A percentile compares a stretch with the other conserved stretches of the same genome.
phyloP scores from a whole-genome alignment of 2,113 vertebrate genomes.

The Onychostoma macrolepis region DNA sequence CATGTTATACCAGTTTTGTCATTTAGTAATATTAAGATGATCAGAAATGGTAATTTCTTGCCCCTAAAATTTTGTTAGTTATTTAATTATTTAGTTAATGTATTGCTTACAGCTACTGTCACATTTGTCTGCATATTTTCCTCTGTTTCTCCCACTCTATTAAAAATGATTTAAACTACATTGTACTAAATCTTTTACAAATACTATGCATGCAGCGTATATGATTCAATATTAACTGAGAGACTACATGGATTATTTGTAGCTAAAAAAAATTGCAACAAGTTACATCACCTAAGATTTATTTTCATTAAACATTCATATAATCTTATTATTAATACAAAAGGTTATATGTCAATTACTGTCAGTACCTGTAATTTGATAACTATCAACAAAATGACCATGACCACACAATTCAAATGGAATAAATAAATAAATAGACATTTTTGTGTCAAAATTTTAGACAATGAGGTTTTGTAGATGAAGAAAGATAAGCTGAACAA shows the following conservation, averaged over 20 bases:
- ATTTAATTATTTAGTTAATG: too few relatives aligned
- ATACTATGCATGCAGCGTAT: neutral
- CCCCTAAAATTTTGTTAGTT: neutral
- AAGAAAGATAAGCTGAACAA: constrained; percentile 77
- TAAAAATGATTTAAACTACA: neutral
- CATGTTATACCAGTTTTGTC: neutral
- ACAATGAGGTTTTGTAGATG: constrained; percentile 77
- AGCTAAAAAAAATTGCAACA: neutral
- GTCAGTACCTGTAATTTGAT: neutral
- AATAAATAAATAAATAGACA: neutral
- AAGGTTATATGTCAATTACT: neutral
- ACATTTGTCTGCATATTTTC: neutral
- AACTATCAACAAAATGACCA: neutral
- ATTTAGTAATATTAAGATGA: neutral
- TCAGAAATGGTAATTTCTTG: neutral
- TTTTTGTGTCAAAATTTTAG: constrained; percentile 64
- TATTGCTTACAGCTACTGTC: neutral
- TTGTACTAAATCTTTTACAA: neutral
- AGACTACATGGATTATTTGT: neutral
- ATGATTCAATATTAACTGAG: neutral
- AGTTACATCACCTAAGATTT: neutral
- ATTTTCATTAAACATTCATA: neutral
- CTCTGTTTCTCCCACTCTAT: neutral
- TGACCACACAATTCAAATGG: neutral
- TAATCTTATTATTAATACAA: neutral